Percentiles rank a stretch among this genome's conserved stretches.
phyloP scores from a whole-genome alignment of 2,113 vertebrate species.

The Taurulus bubalis region DNA sequence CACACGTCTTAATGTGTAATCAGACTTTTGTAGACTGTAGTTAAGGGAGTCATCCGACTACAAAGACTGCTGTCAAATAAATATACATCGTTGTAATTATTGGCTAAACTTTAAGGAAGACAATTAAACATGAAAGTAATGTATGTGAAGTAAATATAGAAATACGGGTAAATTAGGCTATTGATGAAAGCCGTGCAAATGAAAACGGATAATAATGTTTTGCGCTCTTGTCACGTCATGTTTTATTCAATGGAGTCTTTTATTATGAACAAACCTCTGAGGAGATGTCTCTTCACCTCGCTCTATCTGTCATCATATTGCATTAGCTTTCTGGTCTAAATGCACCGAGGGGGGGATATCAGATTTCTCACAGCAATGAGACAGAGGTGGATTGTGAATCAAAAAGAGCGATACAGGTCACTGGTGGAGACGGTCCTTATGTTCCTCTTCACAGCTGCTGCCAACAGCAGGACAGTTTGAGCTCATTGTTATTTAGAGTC shows the following conservation, averaged over 20 bases:
- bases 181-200: slow-evolving; percentile 23
- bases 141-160: slow-evolving; percentile 23
- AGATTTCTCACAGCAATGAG: slow-evolving; percentile 52
- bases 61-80: slow-evolving; percentile 55
- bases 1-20: slow-evolving; percentile 48
- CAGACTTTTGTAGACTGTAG: slow-evolving; percentile 30
- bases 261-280: slow-evolving; percentile 44
- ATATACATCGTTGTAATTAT: slow-evolving; percentile 48
- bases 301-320: slow-evolving; percentile 64
- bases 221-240: slow-evolving; percentile 43
- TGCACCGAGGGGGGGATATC: slow-evolving; percentile 43
- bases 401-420: slow-evolving; percentile 34
- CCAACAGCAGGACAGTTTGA: slow-evolving; percentile 51
- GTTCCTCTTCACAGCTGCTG: slow-evolving; percentile 60
- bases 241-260: slow-evolving; percentile 55
- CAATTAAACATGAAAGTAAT: slow-evolving; percentile 39
- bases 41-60: slow-evolving; percentile 49
- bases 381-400: slow-evolving; percentile 58
- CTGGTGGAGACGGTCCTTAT: slow-evolving; percentile 50
- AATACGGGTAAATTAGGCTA: slow-evolving; percentile 5
- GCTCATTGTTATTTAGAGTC: slow-evolving; percentile 48
- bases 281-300: slow-evolving; percentile 46
- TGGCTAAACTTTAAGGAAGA: slow-evolving; percentile 24
- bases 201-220: slow-evolving; percentile 41
- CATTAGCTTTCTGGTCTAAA: slow-evolving; percentile 62